Base-by-base conservation (phyloP, 2,888 invertebrate species). In the Tiphia femorata region DNA sequence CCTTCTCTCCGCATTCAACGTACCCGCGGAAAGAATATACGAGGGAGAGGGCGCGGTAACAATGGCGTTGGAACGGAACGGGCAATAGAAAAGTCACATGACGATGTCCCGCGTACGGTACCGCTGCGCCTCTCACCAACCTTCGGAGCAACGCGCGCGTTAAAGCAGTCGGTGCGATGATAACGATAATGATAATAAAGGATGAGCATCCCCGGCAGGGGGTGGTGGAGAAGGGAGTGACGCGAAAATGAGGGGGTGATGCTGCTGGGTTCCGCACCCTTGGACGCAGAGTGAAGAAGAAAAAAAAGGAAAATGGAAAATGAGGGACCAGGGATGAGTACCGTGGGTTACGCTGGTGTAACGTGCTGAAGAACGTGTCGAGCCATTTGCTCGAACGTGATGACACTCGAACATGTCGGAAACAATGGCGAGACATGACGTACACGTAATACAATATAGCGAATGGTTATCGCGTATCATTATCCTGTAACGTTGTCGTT, bases 341-440 rank as follows among this genome's bases (percentile, higher is more conserved):
- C 5, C 25, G 25, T 25, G 25, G 25, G 25, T 12, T n/a, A 5
- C 33, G 33, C 12, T 3, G 25, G 25, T 8, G 6, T 5, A 25
- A 8, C 12, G 33, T 5, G 33, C 12, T n/a, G 12, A 56, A 42
- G 33, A 54, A 58, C 46, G 44, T 43, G 46, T 59, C 43, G 49
- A 35, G 47, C 58, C 49, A 58, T 64, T 58, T 62, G 49, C 57
- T 1, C n/a, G 14, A 7, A 3, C 8, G 10, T 25, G 48, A 54
- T 33, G 40, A 27, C 48, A 41, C 49, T 54, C 27, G 41, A 49
- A 54, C 41, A 58, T 56, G 64, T 27, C 44, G 40, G 49, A 67
- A 73, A 76, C 73, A 74, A 76, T 74, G 68, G 64, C 62, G 53
- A 64, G 64, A 69, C 64, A 63, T 64, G 72, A 64, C 64, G 64